Percentiles rank a stretch among this genome's conserved stretches.
Evolutionary conservation across 2,113 vertebrate species (phyloP).

Genomic region (Podilymbus podiceps): DNA sequence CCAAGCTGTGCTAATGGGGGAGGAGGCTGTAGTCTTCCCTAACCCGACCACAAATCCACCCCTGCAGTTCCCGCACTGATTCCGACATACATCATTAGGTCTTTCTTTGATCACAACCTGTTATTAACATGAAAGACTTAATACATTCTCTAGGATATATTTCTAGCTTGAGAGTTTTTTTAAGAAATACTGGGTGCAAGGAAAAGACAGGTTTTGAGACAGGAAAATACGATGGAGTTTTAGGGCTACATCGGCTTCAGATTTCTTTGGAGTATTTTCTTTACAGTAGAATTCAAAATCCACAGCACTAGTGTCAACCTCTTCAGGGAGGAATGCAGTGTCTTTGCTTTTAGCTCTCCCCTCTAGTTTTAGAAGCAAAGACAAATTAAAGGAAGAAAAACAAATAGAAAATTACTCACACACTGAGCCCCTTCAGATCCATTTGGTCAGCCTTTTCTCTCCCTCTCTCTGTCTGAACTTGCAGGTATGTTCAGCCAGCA

Average conservation of each 20-base stretch:
- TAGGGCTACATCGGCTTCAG: neutral
- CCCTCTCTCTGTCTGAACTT: neutral
- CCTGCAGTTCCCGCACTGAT: neutral
- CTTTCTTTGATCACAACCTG: slow-evolving; percentile 35
- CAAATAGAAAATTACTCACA: neutral
- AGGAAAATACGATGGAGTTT: neutral
- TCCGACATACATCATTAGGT: neutral
- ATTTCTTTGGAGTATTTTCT: neutral
- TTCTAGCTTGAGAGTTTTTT: neutral
- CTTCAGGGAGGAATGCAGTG: neutral
- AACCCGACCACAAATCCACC: neutral
- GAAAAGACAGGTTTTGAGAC: neutral
- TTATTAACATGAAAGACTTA: slow-evolving; percentile 23
- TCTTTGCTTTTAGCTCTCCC: neutral
- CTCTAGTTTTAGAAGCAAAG: neutral
- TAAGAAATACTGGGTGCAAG: neutral
- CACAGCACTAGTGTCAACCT: neutral
- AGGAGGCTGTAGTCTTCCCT: neutral
- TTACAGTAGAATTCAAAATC: neutral
- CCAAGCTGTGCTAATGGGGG: neutral
- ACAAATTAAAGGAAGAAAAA: neutral
- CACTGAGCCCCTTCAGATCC: neutral
- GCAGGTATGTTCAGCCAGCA: neutral
- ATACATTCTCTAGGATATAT: neutral
- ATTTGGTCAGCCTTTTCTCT: neutral